Evolutionary conservation across 2,113 vertebrate species (phyloP).

Genomic region (Clarias magur): DNA sequence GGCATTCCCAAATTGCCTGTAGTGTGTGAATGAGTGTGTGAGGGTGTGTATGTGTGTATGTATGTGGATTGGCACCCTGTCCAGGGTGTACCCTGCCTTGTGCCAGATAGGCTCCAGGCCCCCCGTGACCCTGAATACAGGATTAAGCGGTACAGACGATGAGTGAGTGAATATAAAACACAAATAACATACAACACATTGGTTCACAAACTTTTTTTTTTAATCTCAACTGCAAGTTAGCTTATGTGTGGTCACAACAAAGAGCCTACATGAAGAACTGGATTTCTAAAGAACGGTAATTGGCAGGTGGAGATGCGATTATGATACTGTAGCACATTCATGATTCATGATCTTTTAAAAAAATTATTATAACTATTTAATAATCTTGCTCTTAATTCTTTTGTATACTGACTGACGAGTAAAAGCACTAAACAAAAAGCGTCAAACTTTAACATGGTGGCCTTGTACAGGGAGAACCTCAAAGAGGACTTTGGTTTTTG

Average conservation of each 20-base stretch:
- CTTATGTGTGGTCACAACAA: conserved; percentile 81
- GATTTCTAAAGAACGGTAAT: conserved; percentile 67
- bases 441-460: conserved; percentile 83
- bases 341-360: conserved; percentile 51
- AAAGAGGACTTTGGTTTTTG: conserved; percentile 92
- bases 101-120: too few species aligned
- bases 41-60: too few species aligned
- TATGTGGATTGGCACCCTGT: too few species aligned
- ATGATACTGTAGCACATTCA: conserved; percentile 73
- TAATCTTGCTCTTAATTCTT: conserved; percentile 98
- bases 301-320: conserved; percentile 71
- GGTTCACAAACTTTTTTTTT: conserved; percentile 75
- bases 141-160: too few species aligned
- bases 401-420: conserved; percentile 73
- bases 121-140: too few species aligned
- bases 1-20: too few species aligned
- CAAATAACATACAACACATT: conserved; percentile 28
- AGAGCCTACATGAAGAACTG: conserved; percentile 72
- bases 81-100: too few species aligned
- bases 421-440: conserved; percentile 64
- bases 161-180: not conserved
- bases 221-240: conserved; percentile 82
- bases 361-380: conserved; percentile 67
- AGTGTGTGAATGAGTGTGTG: too few species aligned
- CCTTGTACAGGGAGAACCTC: conserved; percentile 74